Conservation (phyloP, 2,113 vertebrate species). For the Peromyscus polionotus region DNA sequence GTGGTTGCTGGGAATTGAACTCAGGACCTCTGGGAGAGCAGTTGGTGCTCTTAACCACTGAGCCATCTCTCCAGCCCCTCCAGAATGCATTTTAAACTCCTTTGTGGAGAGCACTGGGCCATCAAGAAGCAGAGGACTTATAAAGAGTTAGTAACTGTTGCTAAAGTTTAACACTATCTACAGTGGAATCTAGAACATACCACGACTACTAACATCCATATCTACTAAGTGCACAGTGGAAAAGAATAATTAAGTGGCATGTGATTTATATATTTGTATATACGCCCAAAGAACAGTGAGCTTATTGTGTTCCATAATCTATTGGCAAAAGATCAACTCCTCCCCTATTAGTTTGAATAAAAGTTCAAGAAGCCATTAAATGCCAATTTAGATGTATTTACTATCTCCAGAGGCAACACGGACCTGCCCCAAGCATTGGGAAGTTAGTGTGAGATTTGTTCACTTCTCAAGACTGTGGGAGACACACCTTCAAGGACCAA, state of each 20-base stretch:
- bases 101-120: conserved; percentile 5
- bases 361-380: conserved; percentile 21
- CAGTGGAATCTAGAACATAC: background rate
- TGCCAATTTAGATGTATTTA: background rate
- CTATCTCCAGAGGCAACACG: background rate
- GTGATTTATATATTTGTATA: background rate
- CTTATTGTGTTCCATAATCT: background rate
- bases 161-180: too few relatives aligned
- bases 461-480: background rate
- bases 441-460: background rate
- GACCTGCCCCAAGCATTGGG: background rate
- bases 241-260: background rate
- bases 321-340: conserved; percentile 28
- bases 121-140: background rate
- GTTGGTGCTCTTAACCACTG: too few relatives aligned
- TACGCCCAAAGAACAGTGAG: conserved; percentile 20
- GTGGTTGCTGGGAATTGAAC: too few relatives aligned
- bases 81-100: conserved; percentile 31
- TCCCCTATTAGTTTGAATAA: conserved; percentile 7
- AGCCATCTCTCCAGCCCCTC: too few relatives aligned
- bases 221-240: conserved; percentile 4
- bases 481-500: background rate
- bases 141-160: background rate
- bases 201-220: background rate
- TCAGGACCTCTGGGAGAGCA: too few relatives aligned